phyloP scores from a whole-genome alignment of 2,888 invertebrate species.

The Cactoblastis cactorum region DNA sequence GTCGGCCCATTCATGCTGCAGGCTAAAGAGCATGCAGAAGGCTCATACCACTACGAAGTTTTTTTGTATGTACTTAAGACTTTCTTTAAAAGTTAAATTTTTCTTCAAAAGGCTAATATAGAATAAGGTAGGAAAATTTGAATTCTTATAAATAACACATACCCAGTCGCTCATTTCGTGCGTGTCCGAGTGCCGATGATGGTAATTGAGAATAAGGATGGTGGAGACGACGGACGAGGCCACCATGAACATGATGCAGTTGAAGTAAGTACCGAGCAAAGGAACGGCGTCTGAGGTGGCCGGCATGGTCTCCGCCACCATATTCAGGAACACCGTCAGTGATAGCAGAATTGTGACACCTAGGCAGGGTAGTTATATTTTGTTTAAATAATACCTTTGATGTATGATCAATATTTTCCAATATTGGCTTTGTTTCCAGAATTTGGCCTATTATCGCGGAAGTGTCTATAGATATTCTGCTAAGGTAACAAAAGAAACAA shows the following conservation, averaged over 20 bases:
- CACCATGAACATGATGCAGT: slow-evolving; percentile 99
- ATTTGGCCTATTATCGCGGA: too few relatives aligned
- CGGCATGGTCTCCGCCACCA: slow-evolving; percentile 99
- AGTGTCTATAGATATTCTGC: too few relatives aligned
- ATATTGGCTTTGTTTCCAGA: too few relatives aligned
- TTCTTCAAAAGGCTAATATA: too few relatives aligned
- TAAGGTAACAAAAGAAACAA: too few relatives aligned
- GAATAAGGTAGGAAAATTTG: too few relatives aligned
- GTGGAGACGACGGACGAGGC: slow-evolving; percentile 98
- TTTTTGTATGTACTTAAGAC: too few relatives aligned
- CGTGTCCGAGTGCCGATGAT: slow-evolving; percentile 97
- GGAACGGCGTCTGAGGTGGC: slow-evolving; percentile 97
- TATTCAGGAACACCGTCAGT: slow-evolving; percentile 98
- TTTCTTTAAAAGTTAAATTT: too few relatives aligned
- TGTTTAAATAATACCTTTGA: neutral
- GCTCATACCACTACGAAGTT: too few relatives aligned
- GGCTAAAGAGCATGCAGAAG: too few relatives aligned
- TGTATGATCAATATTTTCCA: neutral
- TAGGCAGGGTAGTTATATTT: slow-evolving; percentile 38
- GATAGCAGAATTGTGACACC: slow-evolving; percentile 98
- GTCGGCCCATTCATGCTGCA: too few relatives aligned
- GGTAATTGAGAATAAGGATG: slow-evolving; percentile 98
- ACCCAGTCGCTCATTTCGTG: slow-evolving; percentile 99
- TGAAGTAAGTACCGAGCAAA: slow-evolving; percentile 96
- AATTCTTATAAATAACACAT: slow-evolving; percentile 69